Evolutionary conservation across 2,888 invertebrate species (phyloP).

Genomic region (Idaea aversata): DNA sequence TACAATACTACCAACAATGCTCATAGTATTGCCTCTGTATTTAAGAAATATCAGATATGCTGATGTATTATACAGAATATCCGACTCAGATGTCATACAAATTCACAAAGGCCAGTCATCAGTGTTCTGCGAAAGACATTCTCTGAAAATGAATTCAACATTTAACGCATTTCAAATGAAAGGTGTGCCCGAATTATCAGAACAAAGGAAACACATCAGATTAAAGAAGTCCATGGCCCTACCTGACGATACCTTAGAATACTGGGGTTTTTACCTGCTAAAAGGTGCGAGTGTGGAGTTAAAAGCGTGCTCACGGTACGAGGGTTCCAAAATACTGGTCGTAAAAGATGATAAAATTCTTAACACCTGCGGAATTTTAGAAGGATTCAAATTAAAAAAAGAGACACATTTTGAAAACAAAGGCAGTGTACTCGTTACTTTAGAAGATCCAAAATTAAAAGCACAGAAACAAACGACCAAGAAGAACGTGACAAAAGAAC

Average conservation of each 20-base stretch:
- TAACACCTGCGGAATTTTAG: constrained; percentile 88
- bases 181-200: constrained; percentile 84
- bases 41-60: constrained; percentile 88
- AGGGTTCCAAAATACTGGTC: constrained; percentile 89
- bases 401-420: constrained; percentile 81
- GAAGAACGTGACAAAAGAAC: constrained; percentile 2
- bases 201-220: constrained; percentile 86
- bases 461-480: constrained; percentile 14
- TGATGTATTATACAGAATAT: constrained; percentile 88
- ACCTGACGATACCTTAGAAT: constrained; percentile 92
- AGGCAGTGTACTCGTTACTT: constrained; percentile 74
- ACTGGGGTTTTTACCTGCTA: constrained; percentile 92
- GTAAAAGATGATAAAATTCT: constrained; percentile 89
- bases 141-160: constrained; percentile 86
- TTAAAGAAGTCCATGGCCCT: constrained; percentile 90
- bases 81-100: constrained; percentile 91
- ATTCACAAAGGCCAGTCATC: constrained; percentile 91
- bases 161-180: constrained; percentile 88
- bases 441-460: constrained; percentile 53
- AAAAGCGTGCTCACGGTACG: constrained; percentile 89
- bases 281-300: constrained; percentile 88
- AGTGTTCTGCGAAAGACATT: constrained; percentile 89
- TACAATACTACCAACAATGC: constrained; percentile 85
- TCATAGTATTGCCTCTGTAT: constrained; percentile 89
- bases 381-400: constrained; percentile 84